A percentile compares a stretch with the other conserved stretches of the same genome.
Conservation (phyloP, 2,113 vertebrate genomes). For the Ovis aries region ARS-UI_Ramb_v3.0 NC_056055.1:137917501-137918000, state of each 20-base stretch:
- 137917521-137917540: not conserved
- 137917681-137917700: not conserved
- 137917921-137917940: not conserved
- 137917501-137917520: conserved; percentile 23
- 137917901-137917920: not conserved
- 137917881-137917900: not conserved
- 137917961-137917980: not conserved
- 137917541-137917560: not conserved
- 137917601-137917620: conserved; percentile 5
- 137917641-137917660: not conserved
- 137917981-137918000: not conserved
- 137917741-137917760: not conserved
- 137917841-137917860: not conserved
- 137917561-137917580: not conserved
- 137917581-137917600: not conserved
- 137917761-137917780: not conserved
- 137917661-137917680: not conserved
- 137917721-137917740: not conserved
- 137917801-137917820: not conserved
- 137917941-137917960: not conserved
- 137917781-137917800: not conserved
- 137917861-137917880: not conserved
- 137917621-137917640: not conserved
- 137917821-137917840: not conserved
- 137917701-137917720: conserved; percentile 7